These are phyloP conservation scores for Eupithecia vulgata DNA, from an alignment of 2,888 invertebrate species.

Conservation along the genomic window DNA sequence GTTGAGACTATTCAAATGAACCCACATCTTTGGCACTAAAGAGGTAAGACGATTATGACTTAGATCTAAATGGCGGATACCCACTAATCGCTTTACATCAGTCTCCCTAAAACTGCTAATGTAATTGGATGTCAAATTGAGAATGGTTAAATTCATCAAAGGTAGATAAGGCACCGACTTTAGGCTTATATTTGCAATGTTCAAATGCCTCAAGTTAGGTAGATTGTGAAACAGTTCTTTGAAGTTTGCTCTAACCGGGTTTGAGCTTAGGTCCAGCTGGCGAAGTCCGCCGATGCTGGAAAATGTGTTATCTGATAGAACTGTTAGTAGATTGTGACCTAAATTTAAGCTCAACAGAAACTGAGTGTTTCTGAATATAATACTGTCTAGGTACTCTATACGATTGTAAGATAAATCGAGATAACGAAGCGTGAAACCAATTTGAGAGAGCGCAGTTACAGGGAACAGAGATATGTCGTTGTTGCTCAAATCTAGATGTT, in stretches of 20 bases:
- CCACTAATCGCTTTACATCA: conserved; percentile 87
- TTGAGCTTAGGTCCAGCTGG: conserved; percentile 91
- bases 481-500: conserved; percentile 90
- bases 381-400: conserved; percentile 93
- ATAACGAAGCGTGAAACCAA: conserved; percentile 90
- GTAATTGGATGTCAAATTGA: conserved; percentile 92
- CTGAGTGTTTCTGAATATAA: conserved; percentile 92
- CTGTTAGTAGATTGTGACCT: conserved; percentile 91
- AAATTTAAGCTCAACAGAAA: conserved; percentile 90
- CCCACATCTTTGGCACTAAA: conserved; percentile 90
- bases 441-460: conserved; percentile 89
- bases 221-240: conserved; percentile 94
- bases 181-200: conserved; percentile 90
- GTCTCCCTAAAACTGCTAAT: conserved; percentile 88
- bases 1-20: conserved; percentile 88
- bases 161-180: conserved; percentile 90
- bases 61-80: conserved; percentile 89
- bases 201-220: conserved; percentile 90
- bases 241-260: conserved; percentile 92
- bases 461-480: conserved; percentile 93
- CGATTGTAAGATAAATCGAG: conserved; percentile 91
- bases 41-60: conserved; percentile 90
- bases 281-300: conserved; percentile 91
- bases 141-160: conserved; percentile 89
- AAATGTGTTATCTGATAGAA: conserved; percentile 94